Percentiles rank a stretch among this genome's conserved stretches.
Evolutionary conservation across 2,113 vertebrate genomes (phyloP).

Genomic region (Sceloporus tristichus): DNA sequence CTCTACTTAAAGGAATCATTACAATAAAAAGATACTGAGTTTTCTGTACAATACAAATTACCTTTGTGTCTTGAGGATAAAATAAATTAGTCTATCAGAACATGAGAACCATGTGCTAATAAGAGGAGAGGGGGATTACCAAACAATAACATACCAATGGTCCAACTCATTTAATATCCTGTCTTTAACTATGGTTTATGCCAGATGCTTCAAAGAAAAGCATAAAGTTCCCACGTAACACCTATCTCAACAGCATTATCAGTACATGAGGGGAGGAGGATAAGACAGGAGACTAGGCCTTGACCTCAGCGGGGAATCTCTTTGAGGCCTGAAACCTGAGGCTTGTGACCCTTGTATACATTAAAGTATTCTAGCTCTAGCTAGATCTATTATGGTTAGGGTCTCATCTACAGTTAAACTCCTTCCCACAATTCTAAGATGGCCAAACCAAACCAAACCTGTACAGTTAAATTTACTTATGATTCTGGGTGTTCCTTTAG

Average conservation of each 20-base stretch:
- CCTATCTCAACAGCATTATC: not conserved
- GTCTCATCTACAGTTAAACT: not conserved
- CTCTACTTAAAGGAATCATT: constrained; percentile 14
- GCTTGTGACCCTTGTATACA: not conserved
- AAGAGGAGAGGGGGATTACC: not conserved
- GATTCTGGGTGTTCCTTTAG: not conserved
- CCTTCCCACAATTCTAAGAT: not conserved
- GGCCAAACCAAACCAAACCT: not conserved
- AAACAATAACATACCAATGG: not conserved
- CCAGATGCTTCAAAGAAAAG: constrained; percentile 17
- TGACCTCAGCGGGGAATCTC: not conserved
- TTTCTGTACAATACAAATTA: not conserved
- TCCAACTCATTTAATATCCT: not conserved
- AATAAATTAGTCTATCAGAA: constrained; percentile 34
- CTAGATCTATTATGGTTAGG: not conserved
- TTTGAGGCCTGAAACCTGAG: not conserved
- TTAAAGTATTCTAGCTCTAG: not conserved
- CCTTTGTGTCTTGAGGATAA: constrained; percentile 1
- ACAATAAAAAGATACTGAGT: constrained; percentile 3
- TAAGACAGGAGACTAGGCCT: not conserved
- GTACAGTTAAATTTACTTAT: not conserved
- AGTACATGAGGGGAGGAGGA: not conserved
- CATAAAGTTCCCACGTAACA: not conserved
- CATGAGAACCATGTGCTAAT: not conserved
- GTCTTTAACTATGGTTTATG: constrained; percentile 1